A percentile compares a stretch with the other conserved stretches of the same genome.
Evolutionary conservation across 30 jellyfish, hydroid and myxozoan species (phyloP).

Genomic region (Pseudorhiza aurosa): DNA sequence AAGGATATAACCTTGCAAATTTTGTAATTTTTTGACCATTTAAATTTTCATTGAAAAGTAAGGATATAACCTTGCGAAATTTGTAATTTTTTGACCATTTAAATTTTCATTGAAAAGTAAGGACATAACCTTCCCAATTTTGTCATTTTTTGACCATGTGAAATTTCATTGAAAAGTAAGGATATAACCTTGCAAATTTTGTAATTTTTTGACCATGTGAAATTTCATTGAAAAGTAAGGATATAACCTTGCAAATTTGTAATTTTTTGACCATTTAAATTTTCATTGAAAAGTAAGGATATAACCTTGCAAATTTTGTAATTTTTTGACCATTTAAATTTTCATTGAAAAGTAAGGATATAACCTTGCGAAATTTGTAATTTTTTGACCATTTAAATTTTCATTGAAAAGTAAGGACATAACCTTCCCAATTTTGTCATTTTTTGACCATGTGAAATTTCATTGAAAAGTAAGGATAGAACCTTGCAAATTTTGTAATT

Average conservation of each 20-base stretch:
- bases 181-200: too few species aligned
- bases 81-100: neutral
- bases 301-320: neutral
- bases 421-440: neutral
- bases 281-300: too few species aligned
- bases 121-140: neutral
- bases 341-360: neutral
- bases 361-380: neutral
- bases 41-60: too few species aligned
- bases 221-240: too few species aligned
- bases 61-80: neutral
- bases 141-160: neutral
- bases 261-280: too few species aligned
- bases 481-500: too few species aligned
- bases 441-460: neutral
- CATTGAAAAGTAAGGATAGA: too few species aligned
- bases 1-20: neutral
- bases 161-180: neutral
- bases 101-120: neutral
- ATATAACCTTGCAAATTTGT: too few species aligned
- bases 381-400: neutral
- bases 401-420: neutral
- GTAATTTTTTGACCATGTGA: too few species aligned
- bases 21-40: neutral
- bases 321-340: neutral